A percentile compares a stretch with the other conserved stretches of the same genome.
Evolutionary conservation across 2,113 vertebrate species (phyloP).

Genomic region (Ictalurus furcatus): DNA sequence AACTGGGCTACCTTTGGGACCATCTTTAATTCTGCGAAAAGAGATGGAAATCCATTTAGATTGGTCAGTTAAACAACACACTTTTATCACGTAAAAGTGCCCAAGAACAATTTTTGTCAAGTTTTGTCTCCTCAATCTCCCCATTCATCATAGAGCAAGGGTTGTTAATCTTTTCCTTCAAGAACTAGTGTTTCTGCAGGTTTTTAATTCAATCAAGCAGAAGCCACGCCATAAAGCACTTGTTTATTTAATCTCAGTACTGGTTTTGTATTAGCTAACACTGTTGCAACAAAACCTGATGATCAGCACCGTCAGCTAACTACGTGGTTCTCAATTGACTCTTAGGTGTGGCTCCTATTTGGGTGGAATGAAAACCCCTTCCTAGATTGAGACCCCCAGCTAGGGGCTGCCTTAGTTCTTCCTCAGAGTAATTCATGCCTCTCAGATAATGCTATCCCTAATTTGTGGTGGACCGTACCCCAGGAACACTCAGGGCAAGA

Average conservation of each 20-base stretch:
- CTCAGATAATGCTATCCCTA: neutral
- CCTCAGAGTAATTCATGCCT: neutral
- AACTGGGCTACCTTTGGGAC: conserved; percentile 85
- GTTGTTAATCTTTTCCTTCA: neutral
- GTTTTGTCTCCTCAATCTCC: neutral
- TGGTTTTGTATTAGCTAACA: neutral
- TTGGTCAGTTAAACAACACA: neutral
- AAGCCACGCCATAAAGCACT: neutral
- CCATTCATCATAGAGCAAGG: neutral
- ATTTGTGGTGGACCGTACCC: neutral
- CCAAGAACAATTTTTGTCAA: neutral
- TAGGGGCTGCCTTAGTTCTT: neutral
- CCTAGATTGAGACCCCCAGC: neutral
- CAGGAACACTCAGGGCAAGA: neutral
- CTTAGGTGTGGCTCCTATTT: neutral
- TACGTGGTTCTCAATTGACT: neutral
- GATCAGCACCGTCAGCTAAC: neutral
- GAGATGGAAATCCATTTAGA: neutral
- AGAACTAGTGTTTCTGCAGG: neutral
- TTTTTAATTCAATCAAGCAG: neutral
- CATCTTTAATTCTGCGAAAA: conserved; percentile 79
- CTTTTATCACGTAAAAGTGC: neutral
- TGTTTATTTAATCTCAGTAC: neutral
- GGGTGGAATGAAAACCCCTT: neutral
- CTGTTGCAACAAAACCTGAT: neutral